Conservation (phyloP, 2,113 vertebrate genomes). For the Cygnus buccinator region DNA sequence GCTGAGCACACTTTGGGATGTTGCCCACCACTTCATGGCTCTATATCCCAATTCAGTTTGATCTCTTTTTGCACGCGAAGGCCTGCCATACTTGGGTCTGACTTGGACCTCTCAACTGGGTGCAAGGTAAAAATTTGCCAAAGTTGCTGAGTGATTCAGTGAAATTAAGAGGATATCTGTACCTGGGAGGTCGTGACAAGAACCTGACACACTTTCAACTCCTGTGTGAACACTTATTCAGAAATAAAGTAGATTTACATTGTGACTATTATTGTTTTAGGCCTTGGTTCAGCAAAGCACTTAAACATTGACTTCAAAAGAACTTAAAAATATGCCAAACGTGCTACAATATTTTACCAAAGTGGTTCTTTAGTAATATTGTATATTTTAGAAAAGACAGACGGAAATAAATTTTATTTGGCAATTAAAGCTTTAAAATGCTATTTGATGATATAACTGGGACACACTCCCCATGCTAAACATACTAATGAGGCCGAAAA, state of each 20-base stretch:
- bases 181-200: neutral
- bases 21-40: conserved; percentile 32
- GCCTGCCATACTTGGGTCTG: neutral
- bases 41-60: conserved; percentile 31
- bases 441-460: neutral
- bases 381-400: neutral
- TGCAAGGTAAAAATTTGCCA: neutral
- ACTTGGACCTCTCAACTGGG: neutral
- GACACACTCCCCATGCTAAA: neutral
- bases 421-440: neutral
- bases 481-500: neutral
- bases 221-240: neutral
- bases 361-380: neutral
- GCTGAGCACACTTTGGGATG: conserved; percentile 31
- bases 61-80: conserved; percentile 19
- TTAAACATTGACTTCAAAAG: conserved; percentile 40
- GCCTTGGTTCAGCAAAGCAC: conserved; percentile 43
- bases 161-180: neutral
- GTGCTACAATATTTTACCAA: neutral
- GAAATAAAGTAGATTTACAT: conserved; percentile 15
- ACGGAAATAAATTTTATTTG: neutral
- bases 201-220: neutral
- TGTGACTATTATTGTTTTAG: conserved; percentile 13
- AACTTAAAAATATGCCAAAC: neutral
- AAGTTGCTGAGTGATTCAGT: neutral